Base-by-base conservation (phyloP, 1,140 invertebrate genomes). In the Harpegnathos saltator region DNA sequence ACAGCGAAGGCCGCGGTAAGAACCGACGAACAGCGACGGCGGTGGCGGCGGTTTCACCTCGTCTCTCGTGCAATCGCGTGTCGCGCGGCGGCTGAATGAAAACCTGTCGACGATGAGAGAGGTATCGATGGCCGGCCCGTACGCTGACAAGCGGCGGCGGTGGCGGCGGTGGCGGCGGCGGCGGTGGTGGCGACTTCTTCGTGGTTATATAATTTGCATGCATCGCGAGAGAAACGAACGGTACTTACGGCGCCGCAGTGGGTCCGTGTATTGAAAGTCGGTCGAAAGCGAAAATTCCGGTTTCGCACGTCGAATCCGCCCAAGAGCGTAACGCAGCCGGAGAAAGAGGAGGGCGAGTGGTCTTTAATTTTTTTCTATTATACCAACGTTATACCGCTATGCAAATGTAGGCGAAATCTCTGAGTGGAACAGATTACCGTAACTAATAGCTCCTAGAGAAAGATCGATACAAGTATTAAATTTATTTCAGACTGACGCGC, bases 51-150 rank as follows among this genome's bases (percentile, higher is more conserved):
- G 54, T 74, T 72, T 74, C 69, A 74, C 69, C 52, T 74, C 56
- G 71, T 62, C 59, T 62, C 59, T 24, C 71, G 71, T 63, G 71
- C 80, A 82, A 82, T 82, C 58, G 80, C 80, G 58, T 74, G 71
- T 77, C 48, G 56, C 38, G 69, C 38, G 69, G 22, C 24, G 56
- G 44, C 26, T 72, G 68, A 82, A 74, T 82, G 68, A 74, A 73
- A 82, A 82, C 68, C 71, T 75, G 80, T 63, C 56, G 68, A 74
- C 78, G 78, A 82, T 82, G 80, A 82, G 62, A 82, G 58, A 81
- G 80, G 69, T 50, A 75, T 71, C 75, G 75, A 78, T 69, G 63
- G 75, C 69, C 33, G 69, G 63, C 38, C 75, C 38, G 29, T 65
- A 80, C 75, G 77, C 50, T 81, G 59, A 85, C 61, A 56, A 84